Base-by-base conservation (phyloP, 1,140 invertebrate genomes). In the Eriosoma lanigerum region DNA sequence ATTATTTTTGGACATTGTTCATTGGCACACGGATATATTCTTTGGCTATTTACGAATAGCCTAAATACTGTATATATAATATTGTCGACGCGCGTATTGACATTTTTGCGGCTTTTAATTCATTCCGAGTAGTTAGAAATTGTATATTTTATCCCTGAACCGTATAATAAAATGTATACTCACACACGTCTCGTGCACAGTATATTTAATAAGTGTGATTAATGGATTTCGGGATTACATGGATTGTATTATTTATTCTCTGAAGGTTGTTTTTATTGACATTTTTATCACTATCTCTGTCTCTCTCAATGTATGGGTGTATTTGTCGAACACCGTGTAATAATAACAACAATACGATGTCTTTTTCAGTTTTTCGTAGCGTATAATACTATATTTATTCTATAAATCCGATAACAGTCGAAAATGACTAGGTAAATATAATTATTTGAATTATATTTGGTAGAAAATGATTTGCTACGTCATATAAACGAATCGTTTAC, bases 191-290 rank as follows among this genome's bases (percentile, higher is more conserved):
- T 54, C n/a, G 13, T 8, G 46, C 10, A 12, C 9, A 15, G 4
- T 6, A 10, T 26, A 60, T 38, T 38, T 48, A 17, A 24, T 70
- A 9, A 19, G 44, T 19, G 46, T 70, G 66, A 70, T 70, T 70
- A 70, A 70, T 70, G 66, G 66, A 70, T 70, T 70, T 70, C 46
- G 46, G 66, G 66, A 68, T 68, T 68, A 68, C 3, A 44, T 46
- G n/a, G 17, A 70, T 50, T 26, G 46, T 50, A 26, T 50, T n/a
- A n/a, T 26, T 50, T 29, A 50, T 70, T 70, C 19, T 15, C 32
- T 8, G 32, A 3, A 38, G 46, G 4, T 24, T 15, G 15, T 26
- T 70, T 70, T 70, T 50, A 70, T 70, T 29, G 46, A 50, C 46
- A 10, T 70, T 48, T 70, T 50, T 50, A 26, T 50, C 48, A 17